Evolutionary conservation across 2,797 vertebrate genomes (phyloP).

Genomic region (Hypotaenidia okinawae): DNA sequence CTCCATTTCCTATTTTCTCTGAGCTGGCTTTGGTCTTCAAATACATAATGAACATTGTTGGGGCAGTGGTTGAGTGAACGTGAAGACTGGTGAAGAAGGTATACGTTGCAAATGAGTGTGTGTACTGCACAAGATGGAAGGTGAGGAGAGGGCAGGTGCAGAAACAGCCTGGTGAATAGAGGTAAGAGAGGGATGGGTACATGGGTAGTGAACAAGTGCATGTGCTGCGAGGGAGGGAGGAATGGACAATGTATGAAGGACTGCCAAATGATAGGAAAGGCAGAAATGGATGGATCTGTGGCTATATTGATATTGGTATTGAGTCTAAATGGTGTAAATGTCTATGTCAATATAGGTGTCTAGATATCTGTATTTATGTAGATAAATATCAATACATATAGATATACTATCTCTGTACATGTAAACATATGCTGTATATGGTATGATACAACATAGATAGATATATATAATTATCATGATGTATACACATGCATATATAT

Average conservation of each 20-base stretch:
- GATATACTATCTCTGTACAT: neutral
- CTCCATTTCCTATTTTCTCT: neutral
- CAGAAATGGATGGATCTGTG: neutral
- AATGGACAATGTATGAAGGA: neutral
- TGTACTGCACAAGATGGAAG: neutral
- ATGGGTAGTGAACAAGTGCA: neutral
- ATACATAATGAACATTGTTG: neutral
- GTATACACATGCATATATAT: rapidly evolving
- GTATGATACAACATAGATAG: neutral
- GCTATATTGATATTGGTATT: neutral
- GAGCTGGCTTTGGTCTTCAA: neutral
- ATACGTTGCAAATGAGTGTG: neutral
- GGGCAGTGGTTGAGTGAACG: neutral
- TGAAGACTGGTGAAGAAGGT: neutral
- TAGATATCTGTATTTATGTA: neutral
- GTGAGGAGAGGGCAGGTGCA: neutral
- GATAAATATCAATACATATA: neutral
- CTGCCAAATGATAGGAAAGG: neutral
- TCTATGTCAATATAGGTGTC: neutral
- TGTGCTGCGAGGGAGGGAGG: neutral
- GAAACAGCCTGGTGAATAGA: neutral
- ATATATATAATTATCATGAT: neutral
- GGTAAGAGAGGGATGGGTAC: neutral
- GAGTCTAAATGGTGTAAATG: neutral
- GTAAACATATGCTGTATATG: neutral